A percentile compares a stretch with the other conserved stretches of the same genome.
Conservation (phyloP, 2,888 invertebrate genomes). For the Masnerella sp. region DNA sequence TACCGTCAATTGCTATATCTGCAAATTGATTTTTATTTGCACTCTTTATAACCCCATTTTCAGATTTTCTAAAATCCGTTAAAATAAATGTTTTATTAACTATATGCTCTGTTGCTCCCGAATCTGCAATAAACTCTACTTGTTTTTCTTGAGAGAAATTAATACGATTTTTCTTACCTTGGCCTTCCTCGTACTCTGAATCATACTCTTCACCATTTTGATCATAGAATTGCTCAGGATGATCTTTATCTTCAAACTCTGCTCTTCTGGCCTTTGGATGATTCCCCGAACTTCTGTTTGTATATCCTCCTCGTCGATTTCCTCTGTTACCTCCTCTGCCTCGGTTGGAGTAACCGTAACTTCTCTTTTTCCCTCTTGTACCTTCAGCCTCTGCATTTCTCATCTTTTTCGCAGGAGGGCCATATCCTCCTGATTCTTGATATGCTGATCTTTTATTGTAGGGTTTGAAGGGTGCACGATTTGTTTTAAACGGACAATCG, state of each 20-base stretch:
- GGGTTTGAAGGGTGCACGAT: neutral
- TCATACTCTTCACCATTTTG: neutral
- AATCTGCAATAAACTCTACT: constrained; percentile 35
- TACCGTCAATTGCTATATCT: constrained; percentile 61
- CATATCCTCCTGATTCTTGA: constrained; percentile 16
- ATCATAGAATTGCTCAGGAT: neutral
- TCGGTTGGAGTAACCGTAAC: no score
- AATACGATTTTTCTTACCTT: constrained; percentile 25
- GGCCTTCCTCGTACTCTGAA: neutral
- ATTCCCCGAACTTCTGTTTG: constrained; percentile 27
- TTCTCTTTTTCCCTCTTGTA: constrained; percentile 16
- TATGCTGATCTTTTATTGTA: neutral
- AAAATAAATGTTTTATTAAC: constrained; percentile 35
- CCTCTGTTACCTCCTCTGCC: constrained; percentile 16
- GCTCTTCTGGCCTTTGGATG: constrained; percentile 39
- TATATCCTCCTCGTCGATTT: constrained; percentile 27
- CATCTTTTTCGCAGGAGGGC: constrained; percentile 15
- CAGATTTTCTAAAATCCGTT: constrained; percentile 16
- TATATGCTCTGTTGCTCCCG: constrained; percentile 24
- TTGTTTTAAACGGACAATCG: constrained; percentile 14
- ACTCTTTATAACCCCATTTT: constrained; percentile 52
- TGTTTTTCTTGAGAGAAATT: neutral
- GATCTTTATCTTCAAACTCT: constrained; percentile 25
- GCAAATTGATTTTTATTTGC: constrained; percentile 59
- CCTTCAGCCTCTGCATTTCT: constrained; percentile 7